phyloP scores from a whole-genome alignment of 2,113 vertebrate species.

The Aegypius monachus region DNA sequence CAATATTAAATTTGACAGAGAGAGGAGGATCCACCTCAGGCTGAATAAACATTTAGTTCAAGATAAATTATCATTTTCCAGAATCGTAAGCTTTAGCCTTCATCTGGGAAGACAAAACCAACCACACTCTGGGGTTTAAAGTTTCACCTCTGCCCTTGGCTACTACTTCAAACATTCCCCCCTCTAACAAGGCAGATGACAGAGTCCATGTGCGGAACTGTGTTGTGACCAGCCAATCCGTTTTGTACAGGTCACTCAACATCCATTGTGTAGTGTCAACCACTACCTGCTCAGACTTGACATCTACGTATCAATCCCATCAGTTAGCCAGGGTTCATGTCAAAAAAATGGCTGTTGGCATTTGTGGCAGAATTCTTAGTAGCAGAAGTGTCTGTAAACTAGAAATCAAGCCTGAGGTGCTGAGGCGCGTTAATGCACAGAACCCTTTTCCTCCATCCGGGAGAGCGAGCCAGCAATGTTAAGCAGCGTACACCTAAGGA shows the following conservation, averaged over 20 bases:
- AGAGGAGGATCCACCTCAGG: background rate
- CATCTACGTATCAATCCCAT: too few relatives aligned
- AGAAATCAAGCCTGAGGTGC: background rate
- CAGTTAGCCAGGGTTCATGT: background rate
- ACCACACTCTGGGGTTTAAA: background rate
- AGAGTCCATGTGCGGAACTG: background rate
- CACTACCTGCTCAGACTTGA: background rate
- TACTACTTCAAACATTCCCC: background rate
- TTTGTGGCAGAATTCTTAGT: background rate
- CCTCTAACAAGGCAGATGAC: background rate
- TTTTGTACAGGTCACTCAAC: background rate
- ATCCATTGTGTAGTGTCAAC: background rate
- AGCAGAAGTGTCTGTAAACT: background rate
- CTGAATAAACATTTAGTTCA: background rate
- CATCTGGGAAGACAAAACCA: background rate
- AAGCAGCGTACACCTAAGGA: background rate
- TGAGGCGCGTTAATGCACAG: background rate
- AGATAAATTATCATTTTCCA: background rate
- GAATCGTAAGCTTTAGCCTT: background rate
- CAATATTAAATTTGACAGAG: background rate
- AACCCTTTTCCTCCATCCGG: background rate
- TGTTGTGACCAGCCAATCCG: background rate
- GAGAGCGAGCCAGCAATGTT: background rate
- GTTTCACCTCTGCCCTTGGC: background rate
- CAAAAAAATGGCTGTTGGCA: background rate